A percentile compares a stretch with the other conserved stretches of the same genome.
These are phyloP conservation scores for Luehdorfia chinensis DNA, from an alignment of 1,140 invertebrate species.

Conservation along the genomic window DNA sequence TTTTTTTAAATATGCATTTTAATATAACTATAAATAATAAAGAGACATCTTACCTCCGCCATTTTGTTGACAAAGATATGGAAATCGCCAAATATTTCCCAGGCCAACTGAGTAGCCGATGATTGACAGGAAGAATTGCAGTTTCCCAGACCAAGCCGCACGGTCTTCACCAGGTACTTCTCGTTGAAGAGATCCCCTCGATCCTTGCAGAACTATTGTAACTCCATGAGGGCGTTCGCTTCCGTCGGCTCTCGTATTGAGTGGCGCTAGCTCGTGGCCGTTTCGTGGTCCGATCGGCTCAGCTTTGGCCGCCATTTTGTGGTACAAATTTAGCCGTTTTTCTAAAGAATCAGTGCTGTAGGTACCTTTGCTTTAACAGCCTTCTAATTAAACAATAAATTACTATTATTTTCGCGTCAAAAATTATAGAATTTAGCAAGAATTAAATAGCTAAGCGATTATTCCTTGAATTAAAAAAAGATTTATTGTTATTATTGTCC, in stretches of 20 bases:
- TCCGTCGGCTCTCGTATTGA: conserved; percentile 81
- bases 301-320: conserved; percentile 66
- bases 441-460: neutral
- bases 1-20: too few species aligned
- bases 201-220: conserved; percentile 79
- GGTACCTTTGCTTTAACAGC: too few species aligned
- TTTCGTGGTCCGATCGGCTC: conserved; percentile 79
- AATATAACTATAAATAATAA: neutral
- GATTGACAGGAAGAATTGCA: conserved; percentile 94
- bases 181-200: conserved; percentile 64
- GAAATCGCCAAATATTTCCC: conserved; percentile 97
- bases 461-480: neutral
- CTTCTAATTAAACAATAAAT: conserved; percentile 11
- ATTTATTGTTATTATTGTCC: conserved; percentile 43
- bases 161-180: conserved; percentile 79
- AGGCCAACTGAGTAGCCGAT: conserved; percentile 94
- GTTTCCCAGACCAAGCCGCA: conserved; percentile 88
- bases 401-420: conserved; percentile 14
- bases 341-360: too few species aligned
- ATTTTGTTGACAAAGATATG: conserved; percentile 96
- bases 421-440: conserved; percentile 16
- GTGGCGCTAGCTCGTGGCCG: conserved; percentile 87
- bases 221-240: conserved; percentile 80
- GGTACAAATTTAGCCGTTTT: neutral
- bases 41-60: conserved; percentile 88